Conservation (phyloP, 2,888 invertebrate species). For the Thera britannica region DNA sequence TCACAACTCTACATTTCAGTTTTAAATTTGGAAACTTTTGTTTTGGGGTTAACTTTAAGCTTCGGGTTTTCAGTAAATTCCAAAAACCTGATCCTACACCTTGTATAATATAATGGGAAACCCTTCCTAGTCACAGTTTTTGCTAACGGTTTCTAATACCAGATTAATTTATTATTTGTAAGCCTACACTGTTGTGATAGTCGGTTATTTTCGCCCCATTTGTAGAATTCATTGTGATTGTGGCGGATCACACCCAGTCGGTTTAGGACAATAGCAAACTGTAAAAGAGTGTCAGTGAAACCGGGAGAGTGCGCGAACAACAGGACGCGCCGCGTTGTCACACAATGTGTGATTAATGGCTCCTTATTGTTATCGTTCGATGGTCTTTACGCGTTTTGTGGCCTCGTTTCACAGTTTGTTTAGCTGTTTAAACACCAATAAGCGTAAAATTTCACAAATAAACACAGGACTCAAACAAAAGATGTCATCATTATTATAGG, state of each 20-base stretch:
- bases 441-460: conserved; percentile 71
- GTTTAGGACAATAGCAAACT: conserved; percentile 73
- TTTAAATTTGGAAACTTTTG: neutral
- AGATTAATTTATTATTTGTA: conserved; percentile 73
- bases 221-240: conserved; percentile 74
- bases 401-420: conserved; percentile 81
- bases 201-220: conserved; percentile 75
- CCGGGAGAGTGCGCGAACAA: conserved; percentile 78
- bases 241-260: conserved; percentile 78
- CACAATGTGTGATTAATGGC: conserved; percentile 83
- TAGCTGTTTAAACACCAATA: conserved; percentile 74
- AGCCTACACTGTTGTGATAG: conserved; percentile 54
- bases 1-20: conserved; percentile 4
- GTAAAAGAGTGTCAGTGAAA: conserved; percentile 69
- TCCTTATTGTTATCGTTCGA: conserved; percentile 77
- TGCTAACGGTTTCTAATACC: conserved; percentile 31
- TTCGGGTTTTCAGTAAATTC: too few relatives aligned
- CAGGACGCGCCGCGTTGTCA: conserved; percentile 66
- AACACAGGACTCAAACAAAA: conserved; percentile 56
- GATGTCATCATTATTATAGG: conserved; percentile 43
- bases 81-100: too few relatives aligned
- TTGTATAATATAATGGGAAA: too few relatives aligned
- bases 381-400: conserved; percentile 79
- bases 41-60: neutral
- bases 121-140: neutral